A percentile compares a stretch with the other conserved stretches of the same genome.
Evolutionary conservation across 2,888 invertebrate genomes (phyloP).

Genomic region (Caenorhabditis wallacei): DNA sequence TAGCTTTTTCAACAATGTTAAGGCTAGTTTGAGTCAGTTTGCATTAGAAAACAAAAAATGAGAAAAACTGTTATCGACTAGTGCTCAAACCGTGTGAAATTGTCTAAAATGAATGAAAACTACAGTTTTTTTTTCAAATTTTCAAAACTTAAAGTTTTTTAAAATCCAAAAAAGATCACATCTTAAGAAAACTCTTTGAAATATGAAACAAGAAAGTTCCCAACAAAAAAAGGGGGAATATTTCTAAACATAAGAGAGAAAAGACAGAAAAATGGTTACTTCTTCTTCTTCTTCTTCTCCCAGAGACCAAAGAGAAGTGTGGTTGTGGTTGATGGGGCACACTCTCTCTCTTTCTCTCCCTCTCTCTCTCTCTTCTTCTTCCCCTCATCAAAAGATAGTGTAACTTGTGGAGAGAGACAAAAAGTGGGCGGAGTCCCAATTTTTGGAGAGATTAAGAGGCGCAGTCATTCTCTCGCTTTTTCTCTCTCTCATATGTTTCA

Average conservation of each 20-base stretch:
- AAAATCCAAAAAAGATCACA: too few relatives aligned
- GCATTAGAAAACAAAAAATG: too few relatives aligned
- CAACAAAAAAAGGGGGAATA: neutral
- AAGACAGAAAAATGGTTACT: slow-evolving; percentile 10
- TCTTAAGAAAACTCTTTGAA: too few relatives aligned
- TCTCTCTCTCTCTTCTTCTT: slow-evolving; percentile 1
- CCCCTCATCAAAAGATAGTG: slow-evolving; percentile 37
- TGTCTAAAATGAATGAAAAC: too few relatives aligned
- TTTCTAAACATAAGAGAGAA: too few relatives aligned
- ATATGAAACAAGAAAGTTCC: too few relatives aligned
- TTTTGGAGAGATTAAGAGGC: slow-evolving; percentile 58
- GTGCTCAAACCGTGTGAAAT: too few relatives aligned
- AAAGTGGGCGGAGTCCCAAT: slow-evolving; percentile 55
- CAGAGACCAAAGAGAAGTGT: slow-evolving; percentile 5
- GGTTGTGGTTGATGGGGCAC: slow-evolving; percentile 33
- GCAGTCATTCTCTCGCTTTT: slow-evolving; percentile 21
- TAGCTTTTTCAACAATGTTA: too few relatives aligned
- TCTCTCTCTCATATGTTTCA: slow-evolving; percentile 30
- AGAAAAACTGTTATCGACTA: too few relatives aligned
- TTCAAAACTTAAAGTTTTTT: too few relatives aligned
- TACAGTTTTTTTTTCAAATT: too few relatives aligned
- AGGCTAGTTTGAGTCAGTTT: too few relatives aligned
- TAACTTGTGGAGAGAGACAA: slow-evolving; percentile 19
- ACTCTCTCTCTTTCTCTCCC: neutral
- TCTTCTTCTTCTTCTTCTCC: neutral